A percentile compares a stretch with the other conserved stretches of the same genome.
These are phyloP conservation scores for Diglossa cyanea DNA, from an alignment of 2,797 vertebrate species.

Conservation along the genomic window DNA sequence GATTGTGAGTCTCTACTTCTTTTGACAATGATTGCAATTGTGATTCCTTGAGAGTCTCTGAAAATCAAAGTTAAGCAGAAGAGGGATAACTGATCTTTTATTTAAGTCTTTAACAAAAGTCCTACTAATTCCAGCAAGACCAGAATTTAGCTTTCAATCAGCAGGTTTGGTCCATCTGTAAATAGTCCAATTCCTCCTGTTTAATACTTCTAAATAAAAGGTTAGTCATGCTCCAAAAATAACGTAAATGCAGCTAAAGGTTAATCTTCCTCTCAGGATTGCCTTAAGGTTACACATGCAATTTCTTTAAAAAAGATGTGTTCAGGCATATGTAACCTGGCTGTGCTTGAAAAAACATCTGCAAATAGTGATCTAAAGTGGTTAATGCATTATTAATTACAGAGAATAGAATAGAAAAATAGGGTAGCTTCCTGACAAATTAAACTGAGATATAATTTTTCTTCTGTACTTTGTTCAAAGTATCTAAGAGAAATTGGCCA, in stretches of 20 bases:
- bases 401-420: neutral
- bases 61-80: neutral
- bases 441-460: neutral
- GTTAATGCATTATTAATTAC: neutral
- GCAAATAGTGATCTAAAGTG: neutral
- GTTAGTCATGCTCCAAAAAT: conserved; percentile 9
- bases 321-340: neutral
- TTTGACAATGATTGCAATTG: neutral
- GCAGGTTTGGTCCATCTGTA: neutral
- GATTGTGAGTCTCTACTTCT: neutral
- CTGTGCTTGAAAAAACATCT: neutral
- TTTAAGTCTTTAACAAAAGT: neutral
- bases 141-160: neutral
- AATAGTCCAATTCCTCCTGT: neutral
- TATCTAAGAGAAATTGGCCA: neutral
- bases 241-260: neutral
- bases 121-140: neutral
- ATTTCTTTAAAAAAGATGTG: neutral
- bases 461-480: neutral
- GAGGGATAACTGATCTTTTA: neutral
- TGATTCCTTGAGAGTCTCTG: neutral
- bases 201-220: neutral
- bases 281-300: neutral
- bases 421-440: neutral
- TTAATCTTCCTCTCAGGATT: conserved; percentile 12